Evolutionary conservation across 1,140 invertebrate genomes (phyloP).

Genomic region (Rhagoletis pomonella): DNA sequence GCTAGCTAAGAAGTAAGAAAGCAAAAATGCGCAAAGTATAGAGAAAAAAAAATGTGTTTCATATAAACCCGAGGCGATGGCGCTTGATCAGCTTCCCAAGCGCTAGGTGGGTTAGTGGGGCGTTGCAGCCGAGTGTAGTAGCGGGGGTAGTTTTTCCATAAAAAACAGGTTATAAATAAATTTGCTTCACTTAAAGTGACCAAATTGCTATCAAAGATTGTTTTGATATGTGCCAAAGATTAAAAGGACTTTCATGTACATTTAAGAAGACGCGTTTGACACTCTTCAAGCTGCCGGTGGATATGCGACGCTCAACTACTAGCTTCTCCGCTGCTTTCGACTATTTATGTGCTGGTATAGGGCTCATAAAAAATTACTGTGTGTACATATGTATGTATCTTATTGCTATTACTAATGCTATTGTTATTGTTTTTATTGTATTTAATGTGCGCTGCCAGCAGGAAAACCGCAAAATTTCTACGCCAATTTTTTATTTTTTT

Average conservation of each 20-base stretch:
- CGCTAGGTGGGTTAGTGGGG: neutral
- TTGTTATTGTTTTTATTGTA: constrained; percentile 51
- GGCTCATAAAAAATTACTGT: neutral
- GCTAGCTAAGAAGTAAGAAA: neutral
- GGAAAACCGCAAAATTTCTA: constrained; percentile 36
- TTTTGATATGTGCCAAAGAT: constrained; percentile 73
- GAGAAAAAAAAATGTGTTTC: constrained; percentile 60
- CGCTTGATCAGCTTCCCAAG: neutral
- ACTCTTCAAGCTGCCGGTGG: neutral
- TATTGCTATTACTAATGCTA: constrained; percentile 35
- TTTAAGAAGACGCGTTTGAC: neutral
- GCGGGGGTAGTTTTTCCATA: constrained; percentile 36
- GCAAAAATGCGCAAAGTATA: neutral
- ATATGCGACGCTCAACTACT: too few species aligned
- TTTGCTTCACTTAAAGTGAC: constrained; percentile 74
- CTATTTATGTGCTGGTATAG: too few species aligned
- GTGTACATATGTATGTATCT: neutral
- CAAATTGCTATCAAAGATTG: constrained; percentile 72
- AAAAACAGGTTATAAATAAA: constrained; percentile 72
- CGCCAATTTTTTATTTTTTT: neutral
- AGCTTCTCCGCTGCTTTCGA: neutral
- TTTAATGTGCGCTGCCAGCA: constrained; percentile 55
- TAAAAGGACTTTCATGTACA: constrained; percentile 73
- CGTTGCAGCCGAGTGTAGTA: neutral
- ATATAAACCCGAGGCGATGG: constrained; percentile 22